A percentile compares a stretch with the other conserved stretches of the same genome.
Conservation (phyloP, 2,888 invertebrate genomes). For the Pogonocherus hispidulus region DNA sequence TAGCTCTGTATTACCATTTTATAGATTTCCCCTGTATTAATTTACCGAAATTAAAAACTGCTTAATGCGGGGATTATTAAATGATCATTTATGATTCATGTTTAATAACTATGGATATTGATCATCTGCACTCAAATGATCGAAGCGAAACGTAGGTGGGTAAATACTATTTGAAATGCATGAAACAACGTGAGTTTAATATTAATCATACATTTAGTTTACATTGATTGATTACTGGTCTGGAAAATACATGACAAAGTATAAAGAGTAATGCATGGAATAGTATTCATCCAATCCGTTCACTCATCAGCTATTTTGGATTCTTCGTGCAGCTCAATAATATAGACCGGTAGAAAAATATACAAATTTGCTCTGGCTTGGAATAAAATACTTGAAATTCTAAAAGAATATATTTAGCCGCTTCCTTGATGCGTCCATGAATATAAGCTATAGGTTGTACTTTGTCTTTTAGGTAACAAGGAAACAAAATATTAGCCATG, state of each 20-base stretch:
- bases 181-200: not conserved
- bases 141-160: not conserved
- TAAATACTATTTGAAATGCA: not conserved
- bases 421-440: too few species aligned
- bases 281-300: not conserved
- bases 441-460: too few species aligned
- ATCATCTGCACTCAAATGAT: conserved; percentile 4
- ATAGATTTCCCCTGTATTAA: too few species aligned
- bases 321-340: not conserved
- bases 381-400: too few species aligned
- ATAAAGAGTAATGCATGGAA: not conserved
- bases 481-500: too few species aligned
- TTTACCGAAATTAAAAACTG: not conserved
- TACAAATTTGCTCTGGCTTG: too few species aligned
- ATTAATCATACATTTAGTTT: conserved; percentile 8
- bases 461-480: too few species aligned
- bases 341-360: too few species aligned
- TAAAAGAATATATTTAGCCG: too few species aligned
- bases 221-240: conserved; percentile 7
- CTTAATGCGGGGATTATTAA: not conserved
- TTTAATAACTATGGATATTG: conserved; percentile 1
- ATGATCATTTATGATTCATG: not conserved
- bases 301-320: not conserved
- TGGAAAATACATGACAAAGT: not conserved
- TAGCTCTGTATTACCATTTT: too few species aligned